A percentile compares a stretch with the other conserved stretches of the same genome.
These are phyloP conservation scores for Sebastes wilsoni DNA, from an alignment of 2,797 vertebrate genomes.

Conservation along the genomic window DNA sequence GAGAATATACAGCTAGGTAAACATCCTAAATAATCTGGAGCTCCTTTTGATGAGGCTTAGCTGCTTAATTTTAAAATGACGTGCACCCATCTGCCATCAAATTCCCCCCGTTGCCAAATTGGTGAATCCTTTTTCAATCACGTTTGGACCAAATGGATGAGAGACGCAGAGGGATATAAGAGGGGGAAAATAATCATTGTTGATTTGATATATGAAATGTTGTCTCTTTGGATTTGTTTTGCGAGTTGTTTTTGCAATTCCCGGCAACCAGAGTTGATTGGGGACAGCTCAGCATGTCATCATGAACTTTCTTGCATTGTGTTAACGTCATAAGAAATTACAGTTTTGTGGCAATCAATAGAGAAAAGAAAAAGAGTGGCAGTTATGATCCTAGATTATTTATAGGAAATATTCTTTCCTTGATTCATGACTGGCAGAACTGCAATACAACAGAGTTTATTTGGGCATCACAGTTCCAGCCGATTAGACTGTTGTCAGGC, in stretches of 20 bases:
- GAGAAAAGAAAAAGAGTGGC: not conserved
- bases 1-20: not conserved
- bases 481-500: too few species aligned
- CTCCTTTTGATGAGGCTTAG: not conserved
- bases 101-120: not conserved
- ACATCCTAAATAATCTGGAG: constrained; percentile 1
- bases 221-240: constrained; percentile 10
- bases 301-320: not conserved
- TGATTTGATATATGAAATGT: constrained; percentile 6
- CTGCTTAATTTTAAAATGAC: constrained; percentile 13
- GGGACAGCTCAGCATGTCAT: not conserved
- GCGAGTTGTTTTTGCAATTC: not conserved
- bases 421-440: not conserved
- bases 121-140: constrained; percentile 7
- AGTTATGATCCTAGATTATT: not conserved
- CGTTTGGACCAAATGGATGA: constrained; percentile 12
- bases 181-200: not conserved
- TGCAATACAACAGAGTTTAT: not conserved
- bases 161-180: not conserved
- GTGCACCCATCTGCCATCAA: constrained; percentile 5
- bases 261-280: not conserved
- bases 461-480: not conserved
- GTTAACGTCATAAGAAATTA: not conserved
- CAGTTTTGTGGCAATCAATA: not conserved
- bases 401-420: not conserved